phyloP scores from a whole-genome alignment of 2,888 invertebrate species.

The Torymus tubicola region DNA sequence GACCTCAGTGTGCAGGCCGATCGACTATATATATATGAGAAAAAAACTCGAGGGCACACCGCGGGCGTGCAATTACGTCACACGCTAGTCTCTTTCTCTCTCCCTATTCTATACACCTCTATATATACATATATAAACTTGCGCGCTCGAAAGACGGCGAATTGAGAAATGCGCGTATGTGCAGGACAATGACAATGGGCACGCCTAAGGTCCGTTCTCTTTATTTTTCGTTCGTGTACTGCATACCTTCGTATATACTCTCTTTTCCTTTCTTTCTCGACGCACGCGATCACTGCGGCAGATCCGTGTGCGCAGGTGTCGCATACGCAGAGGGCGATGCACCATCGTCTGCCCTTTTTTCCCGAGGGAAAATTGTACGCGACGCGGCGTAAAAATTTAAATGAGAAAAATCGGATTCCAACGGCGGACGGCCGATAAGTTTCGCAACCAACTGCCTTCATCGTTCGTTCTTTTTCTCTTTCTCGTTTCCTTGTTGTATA shows the following conservation, averaged over 20 bases:
- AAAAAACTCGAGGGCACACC: conserved; percentile 20
- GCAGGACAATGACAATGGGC: conserved; percentile 68
- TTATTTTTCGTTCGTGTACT: conserved; percentile 56
- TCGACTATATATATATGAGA: background rate
- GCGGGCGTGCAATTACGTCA: conserved; percentile 46
- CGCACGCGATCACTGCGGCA: background rate
- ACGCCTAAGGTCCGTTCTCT: conserved; percentile 67
- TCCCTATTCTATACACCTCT: background rate
- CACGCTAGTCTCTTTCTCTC: background rate
- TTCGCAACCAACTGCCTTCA: background rate
- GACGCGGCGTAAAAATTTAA: conserved; percentile 25
- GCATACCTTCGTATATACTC: background rate
- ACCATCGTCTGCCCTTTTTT: background rate
- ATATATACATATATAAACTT: conserved; percentile 6
- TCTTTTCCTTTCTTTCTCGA: background rate
- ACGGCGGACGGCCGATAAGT: conserved; percentile 27
- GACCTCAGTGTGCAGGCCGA: too few relatives aligned
- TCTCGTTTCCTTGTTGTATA: background rate
- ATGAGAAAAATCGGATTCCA: conserved; percentile 35
- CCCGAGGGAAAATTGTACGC: background rate
- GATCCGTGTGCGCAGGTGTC: background rate
- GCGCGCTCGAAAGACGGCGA: conserved; percentile 23
- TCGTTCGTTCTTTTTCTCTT: background rate
- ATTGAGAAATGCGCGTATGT: conserved; percentile 58
- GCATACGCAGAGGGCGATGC: conserved; percentile 1